Base-by-base conservation (phyloP, 2,888 invertebrate species). In the Glyphotaelius pellucidus region DNA sequence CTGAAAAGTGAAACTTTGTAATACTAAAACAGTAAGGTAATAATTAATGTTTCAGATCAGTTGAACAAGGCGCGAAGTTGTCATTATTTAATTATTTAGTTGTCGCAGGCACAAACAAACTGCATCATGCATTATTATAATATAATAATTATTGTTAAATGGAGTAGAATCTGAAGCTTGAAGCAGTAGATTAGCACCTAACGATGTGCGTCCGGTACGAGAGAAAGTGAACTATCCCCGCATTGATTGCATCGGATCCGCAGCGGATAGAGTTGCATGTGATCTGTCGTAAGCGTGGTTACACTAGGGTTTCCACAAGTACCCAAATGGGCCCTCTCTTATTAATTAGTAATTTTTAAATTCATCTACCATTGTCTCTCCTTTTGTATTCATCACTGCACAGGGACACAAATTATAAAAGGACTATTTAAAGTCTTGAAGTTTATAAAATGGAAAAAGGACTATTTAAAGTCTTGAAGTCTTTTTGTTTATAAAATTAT, bases 191-290 rank as follows among this genome's bases (percentile, higher is more conserved):
- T 67, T 67, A 25, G 83, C 15, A 32, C 35, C 83, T 67, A 83
- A 83, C 83, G 31, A 83, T 32, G 83, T 83, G 35, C 83, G 83
- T 83, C 83, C 83, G 83, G 83, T 83, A 32, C 83, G 83, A 35
- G 83, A 35, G 83, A 83, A 83, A 83, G 83, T 83, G 83, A 38
- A 83, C 32, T 32, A 83, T 83, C 83, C 9, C 67, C 67, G n/a
- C 67, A 67, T 25, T 67, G 67, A 67, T 67, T 67, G 67, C 67
- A 67, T 67, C 67, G 67, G 67, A 67, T n/a, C 25, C 15, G 83
- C 83, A 83, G 32, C 32, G 83, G 83, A 83, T 83, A 35, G 35
- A 83, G 83, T 83, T 31, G 83, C 83, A 35, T 83, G 35, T 15
- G 83, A 83, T 83, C 32, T 32, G 83, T 32, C 25, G 83, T 35